Conservation (phyloP, 2,113 vertebrate species). For the Tiliqua scincoides region DNA sequence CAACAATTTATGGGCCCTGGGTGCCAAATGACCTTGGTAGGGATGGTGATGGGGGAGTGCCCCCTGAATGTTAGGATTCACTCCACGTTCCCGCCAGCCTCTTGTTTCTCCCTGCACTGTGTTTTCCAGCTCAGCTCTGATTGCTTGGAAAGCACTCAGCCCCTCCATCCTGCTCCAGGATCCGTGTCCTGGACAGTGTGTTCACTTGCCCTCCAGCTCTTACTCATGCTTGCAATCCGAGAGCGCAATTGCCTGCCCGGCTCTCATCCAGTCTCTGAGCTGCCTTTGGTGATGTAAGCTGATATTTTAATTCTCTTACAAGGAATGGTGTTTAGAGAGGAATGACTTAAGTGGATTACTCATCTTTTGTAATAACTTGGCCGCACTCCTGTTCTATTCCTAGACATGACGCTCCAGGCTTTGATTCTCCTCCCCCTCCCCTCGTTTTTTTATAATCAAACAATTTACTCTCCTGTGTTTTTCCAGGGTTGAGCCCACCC, state of each 20-base stretch:
- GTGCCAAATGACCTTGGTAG: neutral
- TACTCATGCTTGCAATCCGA: slow-evolving; percentile 5
- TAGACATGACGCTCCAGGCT: slow-evolving; percentile 72
- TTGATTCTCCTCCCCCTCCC: slow-evolving; percentile 52
- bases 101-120: neutral
- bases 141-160: neutral
- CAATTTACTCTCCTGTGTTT: neutral
- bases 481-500: slow-evolving; percentile 14
- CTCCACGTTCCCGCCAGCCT: neutral
- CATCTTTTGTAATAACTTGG: slow-evolving; percentile 74
- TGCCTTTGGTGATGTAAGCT: slow-evolving; percentile 59
- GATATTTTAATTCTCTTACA: slow-evolving; percentile 73
- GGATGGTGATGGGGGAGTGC: too few species aligned
- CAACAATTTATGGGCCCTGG: too few species aligned
- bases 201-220: slow-evolving; percentile 11
- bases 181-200: slow-evolving; percentile 8
- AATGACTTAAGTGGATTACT: slow-evolving; percentile 79
- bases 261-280: neutral
- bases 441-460: neutral
- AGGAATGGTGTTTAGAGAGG: slow-evolving; percentile 71
- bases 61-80: neutral
- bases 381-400: slow-evolving; percentile 69
- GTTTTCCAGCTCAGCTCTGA: neutral
- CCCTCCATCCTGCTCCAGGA: neutral
- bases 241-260: neutral